These are phyloP conservation scores for Trachymyrmex septentrionalis DNA, from an alignment of 1,140 invertebrate species.

Conservation along the genomic window DNA sequence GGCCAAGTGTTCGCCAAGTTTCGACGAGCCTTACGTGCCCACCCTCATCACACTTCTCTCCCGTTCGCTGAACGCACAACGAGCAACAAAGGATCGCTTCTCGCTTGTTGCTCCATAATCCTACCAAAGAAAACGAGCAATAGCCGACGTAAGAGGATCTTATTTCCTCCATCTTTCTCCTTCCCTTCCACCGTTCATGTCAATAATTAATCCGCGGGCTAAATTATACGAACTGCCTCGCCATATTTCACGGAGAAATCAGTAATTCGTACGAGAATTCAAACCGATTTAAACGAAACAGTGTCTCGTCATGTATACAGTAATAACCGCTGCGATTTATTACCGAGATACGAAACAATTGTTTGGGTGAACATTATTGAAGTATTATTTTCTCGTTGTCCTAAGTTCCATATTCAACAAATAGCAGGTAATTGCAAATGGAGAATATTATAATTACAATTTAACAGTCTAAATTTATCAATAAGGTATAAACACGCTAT, in stretches of 20 bases:
- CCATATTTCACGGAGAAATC: neutral
- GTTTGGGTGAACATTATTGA: neutral
- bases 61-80: conserved; percentile 27
- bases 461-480: conserved; percentile 19
- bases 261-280: neutral
- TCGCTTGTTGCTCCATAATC: conserved; percentile 80
- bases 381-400: conserved; percentile 13
- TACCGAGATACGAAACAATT: neutral
- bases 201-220: conserved; percentile 72
- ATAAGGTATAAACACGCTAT: conserved; percentile 19
- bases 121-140: conserved; percentile 67
- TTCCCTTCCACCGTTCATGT: conserved; percentile 36
- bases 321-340: neutral
- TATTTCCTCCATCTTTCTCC: neutral
- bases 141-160: conserved; percentile 65
- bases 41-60: conserved; percentile 1
- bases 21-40: conserved; percentile 74
- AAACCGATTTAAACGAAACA: neutral
- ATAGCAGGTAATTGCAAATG: neutral
- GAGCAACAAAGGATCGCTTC: conserved; percentile 80
- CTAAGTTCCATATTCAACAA: conserved; percentile 7
- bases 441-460: neutral
- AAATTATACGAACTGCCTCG: conserved; percentile 31
- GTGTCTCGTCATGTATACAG: no score
- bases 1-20: conserved; percentile 81